Base-by-base conservation (phyloP, 2,888 invertebrate species). In the Orthosia incerta region DNA sequence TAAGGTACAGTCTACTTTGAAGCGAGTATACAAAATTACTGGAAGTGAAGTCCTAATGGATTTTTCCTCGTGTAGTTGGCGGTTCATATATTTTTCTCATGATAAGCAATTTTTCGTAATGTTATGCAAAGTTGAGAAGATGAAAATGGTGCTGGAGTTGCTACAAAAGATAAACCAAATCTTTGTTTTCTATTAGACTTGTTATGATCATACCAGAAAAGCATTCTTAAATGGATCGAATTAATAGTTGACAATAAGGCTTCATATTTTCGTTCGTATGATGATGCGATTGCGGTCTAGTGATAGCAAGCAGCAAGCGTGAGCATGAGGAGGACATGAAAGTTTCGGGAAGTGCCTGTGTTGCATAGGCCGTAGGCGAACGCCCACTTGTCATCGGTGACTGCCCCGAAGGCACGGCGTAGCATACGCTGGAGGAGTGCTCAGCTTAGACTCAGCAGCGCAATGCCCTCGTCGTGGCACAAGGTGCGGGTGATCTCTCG, bases 1-100 rank as follows among this genome's bases (percentile, higher is more conserved):
- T 1, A 16, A 53, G 20, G 11, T 15, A 55, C n/a, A 26, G n/a
- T 71, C 9, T 62, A 23, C 71, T 80, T 72, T 61, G 66, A 76
- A 61, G 56, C 56, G 48, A 71, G 62, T 56, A 55, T 46, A 51
- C 48, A 51, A 72, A 67, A 67, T 79, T 61, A 63, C 72, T 31
- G 46, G n/a, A 78, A 79, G 62, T 71, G 51, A 71, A 55, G 46
- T 66, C 26, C 64, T 79, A 76, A 79, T 76, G 56, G 61, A 68
- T 76, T 81, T 80, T 76, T 68, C 61, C 50, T 53, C 55, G 50
- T 79, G 71, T 26, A 51, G 46, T 59, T 73, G 48, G 51, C 73
- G 46, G 74, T 79, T 39, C 51, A 62, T 63, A 73, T 59, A 68
- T 68, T 73, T 79, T 72, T n/a, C n/a, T 76, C 18, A 16, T 62